Conservation (phyloP, 2,113 vertebrate species). For the Vulpes lagopus region DNA sequence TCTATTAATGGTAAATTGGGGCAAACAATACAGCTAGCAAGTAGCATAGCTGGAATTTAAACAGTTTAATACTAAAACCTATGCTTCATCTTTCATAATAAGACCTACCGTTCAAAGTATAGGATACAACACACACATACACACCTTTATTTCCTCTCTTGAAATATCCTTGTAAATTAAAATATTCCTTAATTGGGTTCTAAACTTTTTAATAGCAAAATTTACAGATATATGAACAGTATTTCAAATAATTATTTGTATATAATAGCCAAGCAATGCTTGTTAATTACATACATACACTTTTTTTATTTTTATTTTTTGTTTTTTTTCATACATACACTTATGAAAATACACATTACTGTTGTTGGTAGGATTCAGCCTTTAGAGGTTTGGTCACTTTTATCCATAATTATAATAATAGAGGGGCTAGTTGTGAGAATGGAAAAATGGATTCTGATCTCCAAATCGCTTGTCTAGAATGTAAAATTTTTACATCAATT, state of each 20-base stretch:
- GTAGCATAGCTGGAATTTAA: not conserved
- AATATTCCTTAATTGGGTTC: not conserved
- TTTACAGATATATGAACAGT: not conserved
- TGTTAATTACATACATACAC: not conserved
- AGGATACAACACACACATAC: too few relatives aligned
- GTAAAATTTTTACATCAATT: not conserved
- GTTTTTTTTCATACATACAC: not conserved
- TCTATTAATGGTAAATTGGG: not conserved
- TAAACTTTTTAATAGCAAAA: conserved; percentile 6
- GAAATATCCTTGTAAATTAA: not conserved
- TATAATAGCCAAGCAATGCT: not conserved
- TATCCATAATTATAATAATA: not conserved
- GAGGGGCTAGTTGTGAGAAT: not conserved
- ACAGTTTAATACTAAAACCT: not conserved
- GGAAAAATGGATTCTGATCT: not conserved
- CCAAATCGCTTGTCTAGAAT: not conserved
- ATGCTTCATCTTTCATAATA: not conserved
- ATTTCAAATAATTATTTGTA: not conserved
- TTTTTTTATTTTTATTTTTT: too few relatives aligned
- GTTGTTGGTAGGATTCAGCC: not conserved
- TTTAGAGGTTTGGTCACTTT: not conserved
- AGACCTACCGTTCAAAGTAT: not conserved
- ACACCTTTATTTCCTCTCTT: not conserved
- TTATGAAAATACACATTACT: not conserved
- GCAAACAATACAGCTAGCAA: not conserved